Conservation (phyloP, 2,113 vertebrate genomes). For the Thamnaconus septentrionalis region DNA sequence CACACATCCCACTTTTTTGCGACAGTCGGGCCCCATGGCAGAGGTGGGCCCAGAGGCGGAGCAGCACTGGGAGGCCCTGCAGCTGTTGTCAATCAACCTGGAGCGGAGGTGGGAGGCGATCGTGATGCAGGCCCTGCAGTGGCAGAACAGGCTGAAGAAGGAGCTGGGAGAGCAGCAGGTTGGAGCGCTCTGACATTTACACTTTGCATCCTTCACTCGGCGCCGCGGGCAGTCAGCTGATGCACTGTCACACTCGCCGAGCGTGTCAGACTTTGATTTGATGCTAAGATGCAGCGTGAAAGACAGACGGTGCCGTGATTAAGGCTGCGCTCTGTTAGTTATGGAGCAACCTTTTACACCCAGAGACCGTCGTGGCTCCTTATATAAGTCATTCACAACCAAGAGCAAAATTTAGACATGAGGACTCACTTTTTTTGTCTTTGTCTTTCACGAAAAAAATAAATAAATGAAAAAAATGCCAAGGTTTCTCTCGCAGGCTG, state of each 20-base stretch:
- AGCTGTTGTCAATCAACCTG: conserved; percentile 92
- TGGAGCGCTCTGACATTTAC: conserved; percentile 44
- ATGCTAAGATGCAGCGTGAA: conserved; percentile 38
- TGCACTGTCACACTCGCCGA: conserved; percentile 24
- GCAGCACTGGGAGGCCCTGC: conserved; percentile 85
- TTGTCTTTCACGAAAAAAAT: neutral
- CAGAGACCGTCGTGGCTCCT: conserved; percentile 6
- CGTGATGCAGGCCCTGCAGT: conserved; percentile 97
- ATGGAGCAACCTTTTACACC: neutral
- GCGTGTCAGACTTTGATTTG: conserved; percentile 42
- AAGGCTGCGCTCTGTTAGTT: conserved; percentile 9
- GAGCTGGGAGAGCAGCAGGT: conserved; percentile 84
- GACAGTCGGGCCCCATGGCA: conserved; percentile 55
- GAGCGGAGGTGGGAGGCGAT: conserved; percentile 98
- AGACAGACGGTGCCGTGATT: conserved; percentile 48
- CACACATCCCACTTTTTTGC: conserved; percentile 1
- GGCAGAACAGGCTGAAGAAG: conserved; percentile 89
- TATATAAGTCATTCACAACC: conserved; percentile 9
- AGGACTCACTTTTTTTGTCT: neutral
- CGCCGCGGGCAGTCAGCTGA: conserved; percentile 42
- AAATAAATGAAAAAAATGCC: no score
- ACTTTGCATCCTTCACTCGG: conserved; percentile 27
- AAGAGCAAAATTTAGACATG: neutral
- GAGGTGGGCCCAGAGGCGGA: conserved; percentile 83
- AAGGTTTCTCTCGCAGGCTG: no score